Base-by-base conservation (phyloP, 2,888 invertebrate species). In the Meteorus colon region DNA sequence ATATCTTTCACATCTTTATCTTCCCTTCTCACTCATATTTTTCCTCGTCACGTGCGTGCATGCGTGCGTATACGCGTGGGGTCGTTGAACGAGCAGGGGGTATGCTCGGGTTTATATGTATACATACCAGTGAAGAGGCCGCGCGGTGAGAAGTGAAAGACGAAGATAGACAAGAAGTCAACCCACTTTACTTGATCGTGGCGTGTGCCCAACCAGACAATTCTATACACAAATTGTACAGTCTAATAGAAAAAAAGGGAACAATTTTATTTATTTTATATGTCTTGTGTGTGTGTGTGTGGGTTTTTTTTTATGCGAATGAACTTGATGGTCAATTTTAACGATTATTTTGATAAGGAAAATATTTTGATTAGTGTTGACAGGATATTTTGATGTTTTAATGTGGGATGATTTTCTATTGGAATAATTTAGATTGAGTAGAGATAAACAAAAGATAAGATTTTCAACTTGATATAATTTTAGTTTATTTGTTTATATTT, bases 11-110 rank as follows among this genome's bases (percentile, higher is more conserved):
- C 72, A 73, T 12, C 65, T 73, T 71, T 76, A 69, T 78, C 60
- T 69, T 74, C 48, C 71, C 65, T 34, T 60, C 73, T 76, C 69
- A 63, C 65, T 60, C 34, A 74, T 74, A 67, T 34, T 59, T 48
- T 67, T 68, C 51, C 75, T 68, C 80, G 82, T 84, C 85, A 84
- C 85, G 83, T 83, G 84, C 82, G 73, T 81, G 78, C 77, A 80
- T 80, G 81, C 82, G 82, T 84, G 81, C 80, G 76, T 78, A 78
- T 76, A 79, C 78, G 78, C 79, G 79, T 84, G 84, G 86, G 87
- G 87, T 87, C 87, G 85, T 86, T 87, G 87, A 87, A 87, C 87
- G 87, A 82, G 83, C 84, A 83, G 82, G 86, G 87, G 87, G 86
- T 86, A 83, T 82, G 80, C 83, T 81, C 81, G 65, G 19, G 59